phyloP scores from a whole-genome alignment of 1,140 invertebrate species.

The Bombus terrestris region DNA sequence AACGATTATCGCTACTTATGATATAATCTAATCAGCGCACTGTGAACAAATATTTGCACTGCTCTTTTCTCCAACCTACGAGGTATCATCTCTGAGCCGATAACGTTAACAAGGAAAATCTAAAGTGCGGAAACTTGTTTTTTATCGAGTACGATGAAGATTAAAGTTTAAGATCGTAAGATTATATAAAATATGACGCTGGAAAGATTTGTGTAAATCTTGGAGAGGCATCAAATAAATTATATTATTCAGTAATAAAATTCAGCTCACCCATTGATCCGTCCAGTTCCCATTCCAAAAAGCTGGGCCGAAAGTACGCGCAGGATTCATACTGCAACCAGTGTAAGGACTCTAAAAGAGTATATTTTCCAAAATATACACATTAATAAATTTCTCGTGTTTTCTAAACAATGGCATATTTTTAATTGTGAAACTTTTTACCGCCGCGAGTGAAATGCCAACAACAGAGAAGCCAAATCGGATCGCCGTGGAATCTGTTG shows the following conservation, averaged over 20 bases:
- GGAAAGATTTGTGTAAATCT: conserved; percentile 15
- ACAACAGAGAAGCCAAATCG: conserved; percentile 86
- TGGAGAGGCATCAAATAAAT: background rate
- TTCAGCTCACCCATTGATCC: conserved; percentile 87
- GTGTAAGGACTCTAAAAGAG: conserved; percentile 84
- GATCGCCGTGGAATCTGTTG: conserved; percentile 84
- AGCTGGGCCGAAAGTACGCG: conserved; percentile 89
- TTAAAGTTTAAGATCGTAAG: background rate
- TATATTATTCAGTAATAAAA: background rate
- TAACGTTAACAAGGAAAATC: background rate
- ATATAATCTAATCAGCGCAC: conserved; percentile 28
- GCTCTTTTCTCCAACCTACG: background rate
- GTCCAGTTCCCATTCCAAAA: conserved; percentile 87
- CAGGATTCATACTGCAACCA: conserved; percentile 92
- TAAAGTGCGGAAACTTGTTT: background rate
- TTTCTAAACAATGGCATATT: background rate
- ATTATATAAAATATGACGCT: conserved; percentile 13
- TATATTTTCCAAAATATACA: background rate
- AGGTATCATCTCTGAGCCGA: background rate
- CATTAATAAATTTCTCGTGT: background rate
- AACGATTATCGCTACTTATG: background rate
- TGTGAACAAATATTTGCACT: conserved; percentile 9
- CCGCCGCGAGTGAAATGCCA: conserved; percentile 85
- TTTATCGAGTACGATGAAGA: conserved; percentile 8
- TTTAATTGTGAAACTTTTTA: conserved; percentile 51